phyloP scores from a whole-genome alignment of 2,888 invertebrate species.

The Drosophila siamana region DNA sequence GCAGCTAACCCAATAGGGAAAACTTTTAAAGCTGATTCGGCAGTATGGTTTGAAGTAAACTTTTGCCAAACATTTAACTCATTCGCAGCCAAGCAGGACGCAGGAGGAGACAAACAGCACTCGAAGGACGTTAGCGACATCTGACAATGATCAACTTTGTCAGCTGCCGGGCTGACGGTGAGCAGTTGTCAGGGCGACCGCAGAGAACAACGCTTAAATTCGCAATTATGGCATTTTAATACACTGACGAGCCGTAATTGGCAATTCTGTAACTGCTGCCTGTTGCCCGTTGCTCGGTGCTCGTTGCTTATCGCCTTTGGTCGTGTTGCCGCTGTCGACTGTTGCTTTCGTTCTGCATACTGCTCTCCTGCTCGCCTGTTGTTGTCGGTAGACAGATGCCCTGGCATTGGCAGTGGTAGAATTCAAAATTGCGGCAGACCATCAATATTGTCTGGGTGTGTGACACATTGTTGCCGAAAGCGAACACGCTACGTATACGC shows the following conservation, averaged over 20 bases:
- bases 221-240: slow-evolving; percentile 78
- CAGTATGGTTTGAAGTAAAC: slow-evolving; percentile 33
- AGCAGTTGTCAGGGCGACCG: slow-evolving; percentile 38
- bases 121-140: slow-evolving; percentile 20
- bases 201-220: slow-evolving; percentile 57
- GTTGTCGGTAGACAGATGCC: slow-evolving; percentile 8
- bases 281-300: slow-evolving; percentile 3
- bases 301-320: neutral
- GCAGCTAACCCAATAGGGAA: slow-evolving; percentile 19
- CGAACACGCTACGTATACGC: slow-evolving; percentile 56
- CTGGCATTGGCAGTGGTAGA: slow-evolving; percentile 4
- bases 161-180: slow-evolving; percentile 50
- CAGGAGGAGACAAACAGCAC: neutral
- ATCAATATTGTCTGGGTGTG: slow-evolving; percentile 46
- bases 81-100: slow-evolving; percentile 11
- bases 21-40: slow-evolving; percentile 56
- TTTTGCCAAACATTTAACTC: slow-evolving; percentile 54
- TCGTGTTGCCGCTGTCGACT: slow-evolving; percentile 3
- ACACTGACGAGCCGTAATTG: slow-evolving; percentile 65
- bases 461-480: slow-evolving; percentile 60
- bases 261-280: slow-evolving; percentile 43
- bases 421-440: slow-evolving; percentile 47
- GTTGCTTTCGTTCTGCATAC: slow-evolving; percentile 7
- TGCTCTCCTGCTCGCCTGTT: slow-evolving; percentile 11
- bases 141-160: slow-evolving; percentile 52